Percentiles rank a stretch among this genome's conserved stretches.
Conservation (phyloP, 2,797 vertebrate genomes). For the Heliangelus exortis region DNA sequence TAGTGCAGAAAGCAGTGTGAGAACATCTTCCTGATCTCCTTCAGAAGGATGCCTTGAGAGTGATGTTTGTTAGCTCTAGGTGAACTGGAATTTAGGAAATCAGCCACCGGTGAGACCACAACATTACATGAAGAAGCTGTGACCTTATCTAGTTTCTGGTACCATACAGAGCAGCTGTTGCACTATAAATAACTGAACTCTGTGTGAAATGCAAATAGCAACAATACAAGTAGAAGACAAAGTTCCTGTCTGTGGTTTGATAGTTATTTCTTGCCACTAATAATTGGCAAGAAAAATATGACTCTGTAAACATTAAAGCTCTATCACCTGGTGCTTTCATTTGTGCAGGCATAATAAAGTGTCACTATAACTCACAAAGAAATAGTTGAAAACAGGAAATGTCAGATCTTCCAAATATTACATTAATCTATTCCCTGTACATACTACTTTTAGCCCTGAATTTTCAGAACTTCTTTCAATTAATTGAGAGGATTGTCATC, state of each 20-base stretch:
- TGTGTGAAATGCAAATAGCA: constrained; percentile 20
- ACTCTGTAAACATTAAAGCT: constrained; percentile 27
- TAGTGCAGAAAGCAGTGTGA: background rate
- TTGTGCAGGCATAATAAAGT: background rate
- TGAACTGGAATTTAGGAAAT: constrained; percentile 66
- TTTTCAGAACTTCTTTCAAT: background rate
- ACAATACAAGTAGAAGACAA: constrained; percentile 19
- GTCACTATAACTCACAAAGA: background rate
- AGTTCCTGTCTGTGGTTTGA: constrained; percentile 22
- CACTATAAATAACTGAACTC: constrained; percentile 74
- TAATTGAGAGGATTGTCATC: background rate
- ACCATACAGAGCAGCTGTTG: constrained; percentile 62
- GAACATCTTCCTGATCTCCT: background rate
- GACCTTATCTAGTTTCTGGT: constrained; percentile 77
- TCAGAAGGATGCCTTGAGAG: background rate
- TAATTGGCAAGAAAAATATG: constrained; percentile 14
- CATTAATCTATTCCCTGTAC: background rate
- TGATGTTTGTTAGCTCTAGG: constrained; percentile 20
- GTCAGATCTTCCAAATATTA: background rate
- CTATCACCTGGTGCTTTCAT: background rate
- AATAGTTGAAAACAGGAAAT: background rate
- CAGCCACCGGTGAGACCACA: constrained; percentile 27
- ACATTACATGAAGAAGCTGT: constrained; percentile 26
- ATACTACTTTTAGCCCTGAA: background rate
- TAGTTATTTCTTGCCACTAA: constrained; percentile 22